Conservation (phyloP, 2,888 invertebrate genomes). For the Mesorhabditis spiculigera region DNA sequence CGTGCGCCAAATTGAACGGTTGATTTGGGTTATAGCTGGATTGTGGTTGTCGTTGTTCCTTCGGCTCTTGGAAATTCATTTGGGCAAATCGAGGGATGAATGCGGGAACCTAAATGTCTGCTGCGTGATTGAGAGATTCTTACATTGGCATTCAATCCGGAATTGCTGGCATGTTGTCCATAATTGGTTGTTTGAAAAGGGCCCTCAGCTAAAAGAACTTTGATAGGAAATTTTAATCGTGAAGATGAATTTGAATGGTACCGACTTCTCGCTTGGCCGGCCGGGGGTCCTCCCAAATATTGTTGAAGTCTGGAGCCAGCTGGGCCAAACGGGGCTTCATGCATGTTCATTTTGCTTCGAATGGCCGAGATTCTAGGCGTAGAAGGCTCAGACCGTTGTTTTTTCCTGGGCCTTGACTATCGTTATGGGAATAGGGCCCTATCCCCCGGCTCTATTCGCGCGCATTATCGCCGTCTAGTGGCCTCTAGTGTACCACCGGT, state of each 20-base stretch:
- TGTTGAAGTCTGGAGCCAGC: conserved; percentile 22
- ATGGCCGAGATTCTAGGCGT: neutral
- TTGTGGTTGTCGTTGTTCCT: too few species aligned
- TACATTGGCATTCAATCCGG: conserved; percentile 14
- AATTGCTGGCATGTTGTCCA: neutral
- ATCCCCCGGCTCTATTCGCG: neutral
- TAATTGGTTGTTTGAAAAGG: neutral
- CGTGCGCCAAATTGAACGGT: neutral
- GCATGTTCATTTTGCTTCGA: neutral
- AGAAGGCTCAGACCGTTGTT: neutral
- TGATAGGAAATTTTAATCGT: neutral
- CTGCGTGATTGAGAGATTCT: neutral
- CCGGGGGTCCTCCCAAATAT: conserved; percentile 16
- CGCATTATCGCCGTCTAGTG: neutral
- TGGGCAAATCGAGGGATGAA: conserved; percentile 18
- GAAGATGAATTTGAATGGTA: neutral
- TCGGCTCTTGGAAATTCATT: neutral
- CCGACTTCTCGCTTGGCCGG: conserved; percentile 3
- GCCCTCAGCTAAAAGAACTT: conserved; percentile 6
- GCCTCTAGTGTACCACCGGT: neutral
- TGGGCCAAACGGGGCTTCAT: conserved; percentile 10
- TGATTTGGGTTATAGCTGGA: too few species aligned
- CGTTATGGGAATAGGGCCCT: neutral
- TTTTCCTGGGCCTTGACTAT: neutral
- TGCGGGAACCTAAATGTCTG: conserved; percentile 10